These are phyloP conservation scores for Plusia festucae DNA, from an alignment of 2,888 invertebrate genomes.

Conservation along the genomic window DNA sequence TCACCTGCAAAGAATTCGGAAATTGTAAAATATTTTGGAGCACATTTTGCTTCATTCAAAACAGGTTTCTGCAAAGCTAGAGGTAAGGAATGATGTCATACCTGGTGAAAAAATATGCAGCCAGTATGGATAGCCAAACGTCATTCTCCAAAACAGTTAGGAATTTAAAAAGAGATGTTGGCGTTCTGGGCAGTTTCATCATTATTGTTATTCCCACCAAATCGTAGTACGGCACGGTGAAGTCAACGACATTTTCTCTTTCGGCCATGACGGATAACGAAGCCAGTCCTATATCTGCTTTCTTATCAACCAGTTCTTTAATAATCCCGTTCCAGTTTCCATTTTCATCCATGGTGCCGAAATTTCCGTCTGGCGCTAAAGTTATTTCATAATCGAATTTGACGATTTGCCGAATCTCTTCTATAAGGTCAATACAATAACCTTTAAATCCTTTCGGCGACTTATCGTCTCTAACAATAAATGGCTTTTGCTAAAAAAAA, in stretches of 20 bases:
- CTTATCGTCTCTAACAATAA: conserved; percentile 92
- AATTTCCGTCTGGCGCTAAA: conserved; percentile 94
- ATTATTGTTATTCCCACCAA: conserved; percentile 98
- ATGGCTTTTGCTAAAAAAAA: conserved; percentile 93
- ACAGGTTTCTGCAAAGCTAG: conserved; percentile 63
- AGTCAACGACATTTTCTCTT: conserved; percentile 98
- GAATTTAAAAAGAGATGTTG: conserved; percentile 98
- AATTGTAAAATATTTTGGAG: conserved; percentile 52
- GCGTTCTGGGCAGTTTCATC: conserved; percentile 96
- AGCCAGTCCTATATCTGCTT: conserved; percentile 97
- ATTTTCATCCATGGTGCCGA: conserved; percentile 96
- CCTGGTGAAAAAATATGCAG: conserved; percentile 98
- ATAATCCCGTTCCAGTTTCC: conserved; percentile 96
- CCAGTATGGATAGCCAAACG: conserved; percentile 98
- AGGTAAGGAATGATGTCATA: conserved; percentile 72
- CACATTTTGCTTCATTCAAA: conserved; percentile 40
- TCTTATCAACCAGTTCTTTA: conserved; percentile 94
- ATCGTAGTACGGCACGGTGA: conserved; percentile 99
- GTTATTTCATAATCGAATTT: conserved; percentile 97
- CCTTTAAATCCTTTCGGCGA: conserved; percentile 93
- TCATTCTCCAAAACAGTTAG: conserved; percentile 98
- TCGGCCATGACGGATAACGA: conserved; percentile 99
- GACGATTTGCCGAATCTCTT: conserved; percentile 95
- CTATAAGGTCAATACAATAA: conserved; percentile 98
- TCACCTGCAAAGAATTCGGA: conserved; percentile 64